Evolutionary conservation across 2,113 vertebrate species (phyloP), one percentile per base, ranked within the genome.

Genomic region (Antechinus stuartii): DNA sequence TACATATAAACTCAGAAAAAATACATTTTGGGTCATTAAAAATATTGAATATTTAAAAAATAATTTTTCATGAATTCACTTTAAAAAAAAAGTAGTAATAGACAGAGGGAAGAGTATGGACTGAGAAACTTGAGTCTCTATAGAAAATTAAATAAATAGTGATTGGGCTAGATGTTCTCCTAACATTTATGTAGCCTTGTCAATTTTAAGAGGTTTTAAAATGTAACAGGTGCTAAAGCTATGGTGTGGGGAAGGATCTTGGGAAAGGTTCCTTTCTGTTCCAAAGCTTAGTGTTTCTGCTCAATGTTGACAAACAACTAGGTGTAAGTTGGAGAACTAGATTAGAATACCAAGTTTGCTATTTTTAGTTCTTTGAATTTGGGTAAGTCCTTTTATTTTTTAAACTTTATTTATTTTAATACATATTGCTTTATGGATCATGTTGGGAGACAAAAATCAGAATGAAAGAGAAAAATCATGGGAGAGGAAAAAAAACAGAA

Each of bases 151-250:
- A 92, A 95, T 95, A 91, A 96, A 97, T 95, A 91, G 95, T 90
- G 30, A 54, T 90, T 91, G 91, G 42, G 94, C 96, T 95, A 42
- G 91, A 76, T 97, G 94, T 96, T 95, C 96, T 90, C 42, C 1
- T 53, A 68, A 95, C 91, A 92, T 52, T 93, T 95, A 96, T 56
- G 46, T 92, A 93, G 95, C 96, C 93, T 96, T 53, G 23, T 95
- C 93, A 93, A 91, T 84, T 42, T 42, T 57, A 61, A 89, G 95
- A 54, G 92, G 92, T 95, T 95, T 96, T 94, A 96, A 96, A 97
- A 96, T 57, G 89, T 92, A 94, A 76, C 76, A 94, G 95, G 93
- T 54, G 92, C 92, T 90, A 90, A 92, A 97, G 95, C 96, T 84
- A 96, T 55, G 42, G 27, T 90, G 35, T 54, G 91, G 91, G 54